Evolutionary conservation across 2,113 vertebrate species (phyloP), one percentile per base, ranked within the genome.

Genomic region (Pagrus major): DNA sequence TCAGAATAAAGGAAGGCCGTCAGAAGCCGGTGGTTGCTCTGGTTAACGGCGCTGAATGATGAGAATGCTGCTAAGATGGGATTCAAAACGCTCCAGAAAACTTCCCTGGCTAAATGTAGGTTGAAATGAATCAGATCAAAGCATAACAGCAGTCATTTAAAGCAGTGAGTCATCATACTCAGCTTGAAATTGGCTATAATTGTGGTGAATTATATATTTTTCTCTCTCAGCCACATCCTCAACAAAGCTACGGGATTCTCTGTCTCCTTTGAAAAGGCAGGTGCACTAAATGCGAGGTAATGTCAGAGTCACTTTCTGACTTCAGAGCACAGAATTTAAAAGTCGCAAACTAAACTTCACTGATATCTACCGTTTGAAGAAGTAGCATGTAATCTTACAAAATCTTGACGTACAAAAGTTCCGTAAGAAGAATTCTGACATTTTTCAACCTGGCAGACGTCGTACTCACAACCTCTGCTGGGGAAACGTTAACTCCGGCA

Each of bases 161-260:
- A 33, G 9, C 27, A 37, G 4, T 41, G 39, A 73, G 65, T 55
- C 25, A 64, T 60, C 37, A 35, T 16, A n/a, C 35, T 78, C 49
- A 49, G 51, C n/a, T 46, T 56, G 23, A 70, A 87, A 83, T 56
- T 52, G 67, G 8, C 42, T 71, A 16, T 87, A 70, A 78, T 88
- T 76, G 31, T 52, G 12, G 23, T 61, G 54, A 80, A 78, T 83
- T 49, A 68, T 56, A 71, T 20, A 64, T 60, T 79, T 61, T 59
- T 21, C 33, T 33, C 20, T 83, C 59, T 74, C 27, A 16, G 44
- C 12, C 21, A 68, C 35, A 41, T 65, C 27, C 78, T 29, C 52
- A 29, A 23, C 29, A 56, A 55, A 52, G 27, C 54, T 29, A 4
- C 14, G n/a, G 59, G 29, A 52, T 52, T 58, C 7, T 69, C 8